A percentile compares a stretch with the other conserved stretches of the same genome.
phyloP scores from a whole-genome alignment of 2,113 vertebrate genomes.

The Ia io region DNA sequence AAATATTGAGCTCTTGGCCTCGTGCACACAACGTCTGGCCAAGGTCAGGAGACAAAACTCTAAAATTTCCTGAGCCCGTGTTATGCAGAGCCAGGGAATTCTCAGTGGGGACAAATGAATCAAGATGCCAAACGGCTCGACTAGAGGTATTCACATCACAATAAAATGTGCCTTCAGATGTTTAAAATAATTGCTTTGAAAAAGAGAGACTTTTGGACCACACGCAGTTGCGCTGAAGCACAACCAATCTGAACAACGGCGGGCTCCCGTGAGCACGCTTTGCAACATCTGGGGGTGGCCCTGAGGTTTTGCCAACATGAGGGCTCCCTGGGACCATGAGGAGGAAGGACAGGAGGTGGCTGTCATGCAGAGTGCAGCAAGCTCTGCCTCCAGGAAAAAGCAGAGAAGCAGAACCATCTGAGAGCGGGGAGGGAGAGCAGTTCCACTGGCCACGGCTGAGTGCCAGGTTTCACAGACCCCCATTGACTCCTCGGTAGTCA shows the following conservation, averaged over 20 bases:
- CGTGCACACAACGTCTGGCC: background rate
- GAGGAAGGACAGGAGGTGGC: background rate
- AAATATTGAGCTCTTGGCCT: background rate
- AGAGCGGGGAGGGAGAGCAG: too few relatives aligned
- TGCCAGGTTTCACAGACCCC: background rate
- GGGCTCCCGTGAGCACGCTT: background rate
- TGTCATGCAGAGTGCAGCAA: background rate
- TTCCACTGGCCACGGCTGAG: background rate
- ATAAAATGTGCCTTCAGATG: background rate
- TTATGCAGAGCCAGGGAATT: background rate
- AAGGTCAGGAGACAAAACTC: background rate
- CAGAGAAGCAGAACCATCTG: background rate
- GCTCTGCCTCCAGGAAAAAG: background rate
- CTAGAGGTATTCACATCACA: background rate
- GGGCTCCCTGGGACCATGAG: background rate
- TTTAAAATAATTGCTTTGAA: background rate
- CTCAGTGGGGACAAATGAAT: background rate
- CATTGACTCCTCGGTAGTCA: background rate
- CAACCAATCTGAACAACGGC: accelerated
- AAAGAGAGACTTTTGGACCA: background rate
- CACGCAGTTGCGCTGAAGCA: background rate
- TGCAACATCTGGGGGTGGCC: background rate
- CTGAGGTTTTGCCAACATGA: background rate
- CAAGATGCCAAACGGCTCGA: background rate
- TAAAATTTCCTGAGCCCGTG: background rate